These are phyloP conservation scores for Blastomussa wellsi DNA, from an alignment of 92 coral and sea anemone genomes.

Conservation along the genomic window DNA sequence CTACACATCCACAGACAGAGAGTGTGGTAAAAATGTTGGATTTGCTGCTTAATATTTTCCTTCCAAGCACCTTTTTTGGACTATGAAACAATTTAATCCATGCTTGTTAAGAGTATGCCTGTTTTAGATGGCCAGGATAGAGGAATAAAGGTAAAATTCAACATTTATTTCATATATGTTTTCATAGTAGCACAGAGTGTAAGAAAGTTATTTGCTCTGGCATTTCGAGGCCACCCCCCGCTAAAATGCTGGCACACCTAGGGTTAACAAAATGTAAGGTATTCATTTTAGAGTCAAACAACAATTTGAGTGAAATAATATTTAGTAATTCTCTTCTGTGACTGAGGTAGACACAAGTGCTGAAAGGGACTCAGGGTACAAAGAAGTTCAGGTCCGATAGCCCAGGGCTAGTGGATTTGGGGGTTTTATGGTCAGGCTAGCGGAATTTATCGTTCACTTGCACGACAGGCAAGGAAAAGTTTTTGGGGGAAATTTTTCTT, in stretches of 20 bases:
- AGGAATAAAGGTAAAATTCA: background rate
- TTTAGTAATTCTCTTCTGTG: no score
- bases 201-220: conserved; percentile 23
- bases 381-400: no score
- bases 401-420: no score
- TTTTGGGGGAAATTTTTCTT: no score
- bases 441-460: no score
- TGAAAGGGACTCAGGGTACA: no score
- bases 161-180: conserved; percentile 23
- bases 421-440: no score
- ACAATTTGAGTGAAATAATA: no score
- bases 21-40: background rate
- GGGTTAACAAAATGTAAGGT: background rate
- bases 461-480: no score
- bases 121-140: conserved; percentile 24
- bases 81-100: conserved; percentile 5
- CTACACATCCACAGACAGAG: conserved; percentile 5
- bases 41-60: conserved; percentile 5
- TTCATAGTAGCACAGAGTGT: conserved; percentile 16
- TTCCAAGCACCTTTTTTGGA: conserved; percentile 7
- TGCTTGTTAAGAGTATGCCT: background rate
- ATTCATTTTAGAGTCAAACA: no score
- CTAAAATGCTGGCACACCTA: conserved; percentile 11
- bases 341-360: no score
- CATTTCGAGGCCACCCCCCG: background rate